Evolutionary conservation across 2,797 vertebrate genomes (phyloP), one percentile per base, ranked within the genome.

Genomic region (Bufotes viridis): DNA sequence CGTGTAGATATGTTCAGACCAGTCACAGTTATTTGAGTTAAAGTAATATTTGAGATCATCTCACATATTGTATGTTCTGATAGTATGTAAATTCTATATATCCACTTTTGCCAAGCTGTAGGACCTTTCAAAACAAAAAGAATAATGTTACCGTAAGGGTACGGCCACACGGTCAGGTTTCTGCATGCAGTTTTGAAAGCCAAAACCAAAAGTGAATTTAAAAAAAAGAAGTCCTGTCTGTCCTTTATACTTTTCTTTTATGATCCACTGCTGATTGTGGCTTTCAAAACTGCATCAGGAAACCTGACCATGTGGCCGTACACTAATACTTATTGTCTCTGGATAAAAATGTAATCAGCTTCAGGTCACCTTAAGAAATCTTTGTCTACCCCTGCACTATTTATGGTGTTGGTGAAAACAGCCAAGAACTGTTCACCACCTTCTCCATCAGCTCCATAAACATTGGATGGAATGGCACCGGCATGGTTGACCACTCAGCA

Each of bases 101-200:
- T 95, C 95, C 95, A 96, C 78, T 94, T 94, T 90, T 96, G 94
- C 96, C 95, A 96, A 24, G 95, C 94, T 20, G 92, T 92, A 17
- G 92, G 84, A 90, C 95, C 96, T 96, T 88, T 87, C 2, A 51
- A 85, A 85, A 0, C 2, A 87, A 34, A 53, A 29, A 90, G 42
- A 42, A 42, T 42, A 42, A 42, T 42, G 5, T 42, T 42, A 7
- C 42, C 3, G 6, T 42, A 42, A 42, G 6, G 42, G 42, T 42
- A 42, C 42, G 42, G 42, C 42, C 42, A 42, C 42, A 42, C 5
- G 42, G 42, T 42, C 3, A 42, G 42, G 42, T 42, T 42, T 42
- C 3, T 42, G 42, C 42, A 42, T 5, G 42, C 42, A 42, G 42
- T 42, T 42, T 42, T 42, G 42, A 42, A 42, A 42, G 42, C 42